Evolutionary conservation across 2,888 invertebrate species (phyloP).

Genomic region (Chesias legatella): DNA sequence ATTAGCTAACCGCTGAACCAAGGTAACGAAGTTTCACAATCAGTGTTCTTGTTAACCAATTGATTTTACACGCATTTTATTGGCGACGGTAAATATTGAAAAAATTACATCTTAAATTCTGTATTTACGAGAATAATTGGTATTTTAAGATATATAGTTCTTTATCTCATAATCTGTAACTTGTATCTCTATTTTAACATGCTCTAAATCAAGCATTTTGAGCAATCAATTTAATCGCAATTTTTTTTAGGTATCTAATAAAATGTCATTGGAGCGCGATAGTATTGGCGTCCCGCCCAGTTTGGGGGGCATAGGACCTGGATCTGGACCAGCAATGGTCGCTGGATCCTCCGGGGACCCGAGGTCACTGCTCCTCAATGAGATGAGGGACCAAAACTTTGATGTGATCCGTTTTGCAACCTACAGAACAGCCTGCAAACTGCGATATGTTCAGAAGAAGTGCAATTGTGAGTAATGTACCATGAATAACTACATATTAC

Average conservation of each 20-base stretch:
- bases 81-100: background rate
- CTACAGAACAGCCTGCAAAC: constrained; percentile 97
- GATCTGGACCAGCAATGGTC: constrained; percentile 26
- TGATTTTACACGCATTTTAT: constrained; percentile 1
- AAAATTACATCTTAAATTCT: no score
- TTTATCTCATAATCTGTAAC: no score
- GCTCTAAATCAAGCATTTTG: no score
- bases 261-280: constrained; percentile 70
- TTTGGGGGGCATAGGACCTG: constrained; percentile 36
- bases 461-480: constrained; percentile 89
- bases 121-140: no score
- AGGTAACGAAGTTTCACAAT: constrained; percentile 45
- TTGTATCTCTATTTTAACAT: no score
- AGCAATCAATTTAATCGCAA: no score
- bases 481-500: constrained; percentile 9
- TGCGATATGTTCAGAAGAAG: constrained; percentile 98
- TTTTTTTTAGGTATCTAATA: constrained; percentile 18
- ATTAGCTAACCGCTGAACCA: constrained; percentile 56
- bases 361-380: constrained; percentile 88
- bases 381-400: constrained; percentile 94
- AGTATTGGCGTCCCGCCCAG: constrained; percentile 52
- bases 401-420: constrained; percentile 98
- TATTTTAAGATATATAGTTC: no score
- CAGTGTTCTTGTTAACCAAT: constrained; percentile 8
- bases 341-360: constrained; percentile 75